phyloP scores from a whole-genome alignment of 2,113 vertebrate genomes.

The Aldabrachelys gigantea region DNA sequence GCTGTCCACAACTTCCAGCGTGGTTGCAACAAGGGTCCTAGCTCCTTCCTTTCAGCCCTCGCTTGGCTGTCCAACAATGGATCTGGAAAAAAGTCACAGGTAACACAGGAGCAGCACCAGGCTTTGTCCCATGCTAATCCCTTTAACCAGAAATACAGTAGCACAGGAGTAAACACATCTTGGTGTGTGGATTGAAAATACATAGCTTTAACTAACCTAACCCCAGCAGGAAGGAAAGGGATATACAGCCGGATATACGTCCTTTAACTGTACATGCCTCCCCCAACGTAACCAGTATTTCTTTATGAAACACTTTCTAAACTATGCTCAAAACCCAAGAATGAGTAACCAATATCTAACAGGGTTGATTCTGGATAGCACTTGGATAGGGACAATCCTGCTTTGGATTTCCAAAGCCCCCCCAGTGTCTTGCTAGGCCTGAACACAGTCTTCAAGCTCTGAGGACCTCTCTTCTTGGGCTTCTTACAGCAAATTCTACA shows the following conservation, averaged over 20 bases:
- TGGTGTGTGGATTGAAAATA: not conserved
- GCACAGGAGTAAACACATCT: not conserved
- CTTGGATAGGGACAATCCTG: not conserved
- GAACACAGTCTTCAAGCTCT: not conserved
- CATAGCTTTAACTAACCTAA: not conserved
- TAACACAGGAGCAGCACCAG: accelerated
- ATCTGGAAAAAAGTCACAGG: not conserved
- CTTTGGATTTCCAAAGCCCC: not conserved
- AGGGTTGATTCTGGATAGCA: not conserved
- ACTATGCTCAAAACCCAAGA: not conserved
- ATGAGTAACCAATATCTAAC: not conserved
- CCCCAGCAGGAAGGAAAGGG: not conserved
- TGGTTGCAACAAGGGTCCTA: not conserved
- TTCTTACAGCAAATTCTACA: not conserved
- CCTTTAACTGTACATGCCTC: not conserved
- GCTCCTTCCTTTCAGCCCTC: not conserved
- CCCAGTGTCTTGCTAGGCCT: not conserved
- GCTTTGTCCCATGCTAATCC: not conserved
- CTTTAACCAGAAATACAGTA: not conserved
- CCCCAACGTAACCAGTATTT: not conserved
- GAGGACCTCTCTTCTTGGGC: not conserved
- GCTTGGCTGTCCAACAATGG: not conserved
- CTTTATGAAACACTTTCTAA: not conserved
- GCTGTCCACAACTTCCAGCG: not conserved
- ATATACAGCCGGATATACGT: not conserved